Percentiles rank a stretch among this genome's conserved stretches.
These are phyloP conservation scores for Talpa occidentalis DNA, from an alignment of 2,113 vertebrate species.

Conservation along the genomic window DNA sequence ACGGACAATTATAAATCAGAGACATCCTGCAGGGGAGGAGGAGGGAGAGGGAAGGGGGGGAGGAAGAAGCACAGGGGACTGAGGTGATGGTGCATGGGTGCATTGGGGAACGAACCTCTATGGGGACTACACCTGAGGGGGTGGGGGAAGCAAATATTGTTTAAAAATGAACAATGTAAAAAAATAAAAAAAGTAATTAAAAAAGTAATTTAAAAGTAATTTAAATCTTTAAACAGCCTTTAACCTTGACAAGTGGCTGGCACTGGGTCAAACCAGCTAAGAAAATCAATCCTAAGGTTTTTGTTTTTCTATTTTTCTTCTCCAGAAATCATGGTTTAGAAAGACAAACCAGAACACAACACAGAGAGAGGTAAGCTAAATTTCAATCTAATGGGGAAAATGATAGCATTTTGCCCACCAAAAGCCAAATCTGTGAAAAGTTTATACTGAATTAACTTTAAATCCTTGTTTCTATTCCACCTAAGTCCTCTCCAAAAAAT, in stretches of 20 bases:
- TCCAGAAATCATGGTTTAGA: conserved; percentile 34
- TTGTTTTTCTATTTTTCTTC: conserved; percentile 64
- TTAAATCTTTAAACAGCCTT: conserved; percentile 71
- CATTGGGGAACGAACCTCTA: too few species aligned
- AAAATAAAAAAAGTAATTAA: too few species aligned
- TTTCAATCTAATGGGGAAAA: neutral
- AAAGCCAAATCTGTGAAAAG: conserved; percentile 22
- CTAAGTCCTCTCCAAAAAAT: neutral
- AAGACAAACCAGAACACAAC: conserved; percentile 38
- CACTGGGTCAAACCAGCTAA: conserved; percentile 36
- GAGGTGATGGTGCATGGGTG: too few species aligned
- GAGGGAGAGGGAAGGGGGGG: too few species aligned
- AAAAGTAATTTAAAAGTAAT: too few species aligned
- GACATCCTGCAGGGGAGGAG: too few species aligned
- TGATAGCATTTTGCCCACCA: neutral
- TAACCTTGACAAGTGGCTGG: conserved; percentile 56
- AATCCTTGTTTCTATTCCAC: conserved; percentile 30
- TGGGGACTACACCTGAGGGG: too few species aligned
- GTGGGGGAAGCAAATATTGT: too few species aligned
- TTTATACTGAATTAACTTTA: neutral
- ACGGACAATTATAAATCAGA: too few species aligned
- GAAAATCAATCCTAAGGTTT: conserved; percentile 59
- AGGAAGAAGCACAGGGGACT: too few species aligned
- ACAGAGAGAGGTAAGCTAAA: conserved; percentile 37
- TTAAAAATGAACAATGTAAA: too few species aligned